Evolutionary conservation across 2,888 invertebrate genomes (phyloP).

Genomic region (Nomada hirtipes): DNA sequence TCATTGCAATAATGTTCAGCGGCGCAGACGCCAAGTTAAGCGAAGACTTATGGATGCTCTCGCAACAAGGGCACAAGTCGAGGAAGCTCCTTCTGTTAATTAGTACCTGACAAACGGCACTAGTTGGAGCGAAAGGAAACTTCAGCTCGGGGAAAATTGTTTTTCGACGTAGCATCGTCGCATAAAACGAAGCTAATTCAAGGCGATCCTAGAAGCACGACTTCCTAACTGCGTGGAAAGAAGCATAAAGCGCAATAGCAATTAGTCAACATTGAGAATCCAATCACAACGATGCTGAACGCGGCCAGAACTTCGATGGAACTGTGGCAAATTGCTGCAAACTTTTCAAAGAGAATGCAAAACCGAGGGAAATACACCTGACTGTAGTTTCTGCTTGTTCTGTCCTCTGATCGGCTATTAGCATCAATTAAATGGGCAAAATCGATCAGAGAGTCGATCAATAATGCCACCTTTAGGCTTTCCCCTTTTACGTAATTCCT

Average conservation of each 20-base stretch:
- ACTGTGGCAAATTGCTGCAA: constrained; percentile 36
- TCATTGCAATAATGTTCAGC: neutral
- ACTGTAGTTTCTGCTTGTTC: neutral
- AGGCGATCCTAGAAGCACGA: neutral
- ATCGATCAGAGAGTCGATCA: constrained; percentile 2
- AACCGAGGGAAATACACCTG: constrained; percentile 11
- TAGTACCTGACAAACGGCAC: constrained; percentile 6
- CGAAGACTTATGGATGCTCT: constrained; percentile 6
- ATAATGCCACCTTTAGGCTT: neutral
- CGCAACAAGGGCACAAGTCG: neutral
- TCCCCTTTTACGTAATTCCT: neutral
- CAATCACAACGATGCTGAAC: constrained; percentile 62
- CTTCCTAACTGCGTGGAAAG: neutral
- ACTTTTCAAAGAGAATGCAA: neutral
- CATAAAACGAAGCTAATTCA: neutral
- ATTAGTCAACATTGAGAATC: constrained; percentile 64
- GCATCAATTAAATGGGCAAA: neutral
- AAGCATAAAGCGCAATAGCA: constrained; percentile 17
- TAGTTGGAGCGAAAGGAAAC: neutral
- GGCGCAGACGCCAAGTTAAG: neutral
- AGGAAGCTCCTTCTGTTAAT: constrained; percentile 31
- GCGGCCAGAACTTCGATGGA: constrained; percentile 70
- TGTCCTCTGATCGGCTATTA: neutral
- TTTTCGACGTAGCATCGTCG: neutral
- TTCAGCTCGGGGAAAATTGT: neutral